Evolutionary conservation across 2,113 vertebrate species (phyloP).

Genomic region (Felis chaus): DNA sequence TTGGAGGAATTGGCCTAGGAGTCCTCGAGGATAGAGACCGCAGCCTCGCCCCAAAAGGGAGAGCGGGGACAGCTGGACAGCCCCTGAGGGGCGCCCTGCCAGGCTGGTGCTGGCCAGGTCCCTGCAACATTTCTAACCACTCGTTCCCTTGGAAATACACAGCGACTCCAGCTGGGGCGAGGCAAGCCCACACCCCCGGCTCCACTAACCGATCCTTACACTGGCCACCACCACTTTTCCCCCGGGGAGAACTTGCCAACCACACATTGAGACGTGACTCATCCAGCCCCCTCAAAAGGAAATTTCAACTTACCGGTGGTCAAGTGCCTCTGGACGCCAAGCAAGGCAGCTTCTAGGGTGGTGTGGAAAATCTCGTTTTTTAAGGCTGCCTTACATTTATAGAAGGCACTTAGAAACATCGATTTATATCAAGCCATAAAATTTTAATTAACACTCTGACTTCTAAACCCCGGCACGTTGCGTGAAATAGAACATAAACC

Average conservation of each 20-base stretch:
- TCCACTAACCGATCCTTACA: neutral
- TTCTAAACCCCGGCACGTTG: neutral
- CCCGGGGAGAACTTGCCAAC: neutral
- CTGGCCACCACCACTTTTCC: neutral
- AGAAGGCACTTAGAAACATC: conserved; percentile 45
- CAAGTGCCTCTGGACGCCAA: neutral
- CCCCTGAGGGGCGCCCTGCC: too few relatives aligned
- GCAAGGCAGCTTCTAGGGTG: neutral
- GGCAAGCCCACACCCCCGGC: neutral
- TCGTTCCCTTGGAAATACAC: neutral
- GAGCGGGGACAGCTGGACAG: neutral
- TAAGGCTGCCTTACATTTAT: neutral
- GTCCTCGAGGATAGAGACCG: neutral
- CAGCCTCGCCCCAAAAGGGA: neutral
- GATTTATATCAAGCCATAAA: conserved; percentile 63
- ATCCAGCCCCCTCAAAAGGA: neutral
- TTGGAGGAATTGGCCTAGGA: neutral
- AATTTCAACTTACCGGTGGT: neutral
- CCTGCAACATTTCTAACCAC: neutral
- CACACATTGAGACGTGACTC: neutral
- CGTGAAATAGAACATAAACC: conserved; percentile 53
- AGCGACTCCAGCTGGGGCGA: neutral
- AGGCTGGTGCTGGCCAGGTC: neutral
- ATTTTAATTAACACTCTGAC: conserved; percentile 64
- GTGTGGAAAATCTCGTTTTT: neutral